These are phyloP conservation scores for Monopterus albus DNA, from an alignment of 2,113 vertebrate species.

Conservation along the genomic window DNA sequence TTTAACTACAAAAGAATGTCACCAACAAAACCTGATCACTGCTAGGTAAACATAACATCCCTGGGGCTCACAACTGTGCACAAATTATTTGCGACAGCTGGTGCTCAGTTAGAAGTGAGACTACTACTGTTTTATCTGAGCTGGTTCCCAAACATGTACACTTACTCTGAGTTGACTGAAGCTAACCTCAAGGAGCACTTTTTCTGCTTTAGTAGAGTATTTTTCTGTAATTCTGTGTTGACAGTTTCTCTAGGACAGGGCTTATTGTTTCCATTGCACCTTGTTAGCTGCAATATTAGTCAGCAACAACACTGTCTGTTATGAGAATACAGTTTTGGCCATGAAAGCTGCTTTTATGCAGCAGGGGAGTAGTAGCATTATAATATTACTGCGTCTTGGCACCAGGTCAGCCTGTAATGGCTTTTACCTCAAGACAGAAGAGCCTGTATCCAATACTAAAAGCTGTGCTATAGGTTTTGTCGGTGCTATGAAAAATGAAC, in stretches of 20 bases:
- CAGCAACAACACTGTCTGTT: constrained; percentile 46
- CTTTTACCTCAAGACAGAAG: constrained; percentile 42
- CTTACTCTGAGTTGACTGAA: constrained; percentile 3
- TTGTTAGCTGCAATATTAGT: constrained; percentile 33
- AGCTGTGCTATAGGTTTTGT: constrained; percentile 44
- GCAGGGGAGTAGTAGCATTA: constrained; percentile 54
- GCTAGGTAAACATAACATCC: background rate
- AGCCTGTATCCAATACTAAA: constrained; percentile 44
- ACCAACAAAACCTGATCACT: background rate
- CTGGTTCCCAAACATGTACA: constrained; percentile 8
- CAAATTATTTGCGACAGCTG: background rate
- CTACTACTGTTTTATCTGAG: background rate
- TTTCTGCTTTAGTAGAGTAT: constrained; percentile 1
- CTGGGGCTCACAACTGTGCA: background rate
- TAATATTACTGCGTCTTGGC: constrained; percentile 64
- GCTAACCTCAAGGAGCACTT: constrained; percentile 4
- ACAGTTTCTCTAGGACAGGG: background rate
- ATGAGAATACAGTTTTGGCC: constrained; percentile 49
- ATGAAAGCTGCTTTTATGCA: constrained; percentile 42
- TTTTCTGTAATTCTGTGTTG: constrained; percentile 7
- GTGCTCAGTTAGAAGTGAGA: background rate
- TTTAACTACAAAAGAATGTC: background rate
- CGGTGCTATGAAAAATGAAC: constrained; percentile 27
- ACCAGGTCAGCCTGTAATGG: constrained; percentile 48
- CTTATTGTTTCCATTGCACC: constrained; percentile 37